Base-by-base conservation (phyloP, 2,113 vertebrate genomes). In the Odontophorus gujanensis region DNA sequence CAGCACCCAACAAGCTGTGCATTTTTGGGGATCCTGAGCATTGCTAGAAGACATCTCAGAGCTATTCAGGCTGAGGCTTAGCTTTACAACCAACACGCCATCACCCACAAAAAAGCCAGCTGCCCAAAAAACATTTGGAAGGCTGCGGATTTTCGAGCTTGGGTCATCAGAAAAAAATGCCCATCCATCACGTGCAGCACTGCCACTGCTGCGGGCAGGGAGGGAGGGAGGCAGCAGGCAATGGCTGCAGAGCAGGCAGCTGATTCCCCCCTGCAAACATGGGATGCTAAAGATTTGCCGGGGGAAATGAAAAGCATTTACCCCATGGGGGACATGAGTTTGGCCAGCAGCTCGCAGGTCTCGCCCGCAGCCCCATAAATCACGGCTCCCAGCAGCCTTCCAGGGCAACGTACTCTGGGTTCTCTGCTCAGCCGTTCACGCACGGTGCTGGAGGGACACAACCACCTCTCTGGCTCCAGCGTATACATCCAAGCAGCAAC, bases 91-190 rank as follows among this genome's bases (percentile, higher is more conserved):
- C 48, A 61, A 45, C 36, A 20, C 8, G 6, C 40, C 26, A 18
- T 51, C 2, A 0, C 47, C 89, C 42, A 57, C 87, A 74, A 89
- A 82, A 82, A 91, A 9, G 42, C 81, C 47, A 71, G 28, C 11
- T 16, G 17, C 51, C 80, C 28, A 76, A 81, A 95, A 92, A 92
- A 6, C n/a, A 4, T 38, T 25, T 66, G 63, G 19, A 85, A 85
- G 79, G 68, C 40, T 75, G 87, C 0, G 0, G 71, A 74, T 91
- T 91, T 69, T 51, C 91, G 51, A 91, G 78, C 91, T 93, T 93
- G 0, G 3, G 57, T 95, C 95, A 96, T 40, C 47, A 1, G 20
- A 85, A 85, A 95, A 96, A 96, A 94, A 97, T 91, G 94, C 77
- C 55, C 73, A 75, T 95, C 85, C 80, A 95, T 95, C 96, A 93